These are phyloP conservation scores for Heterocephalus glaber DNA, from an alignment of 2,113 vertebrate species.

Conservation along the genomic window DNA sequence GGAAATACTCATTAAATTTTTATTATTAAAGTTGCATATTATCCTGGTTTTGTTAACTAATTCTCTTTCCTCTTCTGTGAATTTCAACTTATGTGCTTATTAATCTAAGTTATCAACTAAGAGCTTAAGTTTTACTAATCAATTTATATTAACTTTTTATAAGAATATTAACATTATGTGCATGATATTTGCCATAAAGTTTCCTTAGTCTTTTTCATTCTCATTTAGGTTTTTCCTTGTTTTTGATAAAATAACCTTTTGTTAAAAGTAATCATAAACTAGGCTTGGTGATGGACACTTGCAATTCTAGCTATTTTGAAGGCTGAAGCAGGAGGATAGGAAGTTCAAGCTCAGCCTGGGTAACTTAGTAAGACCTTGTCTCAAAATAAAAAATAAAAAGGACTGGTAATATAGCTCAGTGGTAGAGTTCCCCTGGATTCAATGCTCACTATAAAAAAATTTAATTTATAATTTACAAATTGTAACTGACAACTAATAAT, in stretches of 20 bases:
- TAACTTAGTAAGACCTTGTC: not conserved
- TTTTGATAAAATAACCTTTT: constrained; percentile 54
- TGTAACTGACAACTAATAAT: not conserved
- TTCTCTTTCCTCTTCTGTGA: constrained; percentile 27
- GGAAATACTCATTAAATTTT: constrained; percentile 18
- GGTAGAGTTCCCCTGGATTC: not conserved
- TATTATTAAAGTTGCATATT: constrained; percentile 34
- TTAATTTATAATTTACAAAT: too few relatives aligned
- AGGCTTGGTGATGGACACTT: not conserved
- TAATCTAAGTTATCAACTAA: constrained; percentile 30
- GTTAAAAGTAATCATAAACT: constrained; percentile 8
- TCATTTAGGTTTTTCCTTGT: constrained; percentile 20
- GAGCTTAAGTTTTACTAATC: not conserved
- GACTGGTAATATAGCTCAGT: not conserved
- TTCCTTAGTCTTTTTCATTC: not conserved
- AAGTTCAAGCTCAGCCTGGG: not conserved
- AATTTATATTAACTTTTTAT: constrained; percentile 6
- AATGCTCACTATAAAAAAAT: not conserved
- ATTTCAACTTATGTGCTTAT: not conserved
- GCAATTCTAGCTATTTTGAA: not conserved
- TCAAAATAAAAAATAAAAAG: not conserved
- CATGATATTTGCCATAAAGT: not conserved
- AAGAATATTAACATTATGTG: not conserved
- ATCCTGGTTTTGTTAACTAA: not conserved
- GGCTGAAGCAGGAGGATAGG: not conserved